Evolutionary conservation across 2,797 vertebrate genomes (phyloP), one percentile per base, ranked within the genome.

Genomic region (Sternotherus odoratus): DNA sequence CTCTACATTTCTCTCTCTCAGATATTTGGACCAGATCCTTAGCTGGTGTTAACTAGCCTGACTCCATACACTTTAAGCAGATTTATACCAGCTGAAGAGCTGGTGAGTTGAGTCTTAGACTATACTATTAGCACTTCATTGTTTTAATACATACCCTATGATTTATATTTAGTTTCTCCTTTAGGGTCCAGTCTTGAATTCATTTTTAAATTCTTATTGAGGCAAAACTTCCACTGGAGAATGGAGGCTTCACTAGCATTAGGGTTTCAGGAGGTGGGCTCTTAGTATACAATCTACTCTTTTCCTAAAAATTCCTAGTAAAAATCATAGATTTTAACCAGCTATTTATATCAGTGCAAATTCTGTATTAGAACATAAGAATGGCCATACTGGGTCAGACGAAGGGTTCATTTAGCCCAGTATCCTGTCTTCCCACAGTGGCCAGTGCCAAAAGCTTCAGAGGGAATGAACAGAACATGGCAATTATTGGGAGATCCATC

Each of bases 271-370:
- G 89, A 12, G 26, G 36, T 79, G 94, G 82, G 82, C 79, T 95
- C 88, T 90, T 88, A 95, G 84, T 51, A 75, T 92, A 84, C 93
- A 86, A 96, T 95, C 86, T 84, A 95, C 89, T 94, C 94, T 49
- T 95, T 91, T 57, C 56, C 46, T 11, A 39, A 57, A 86, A 54
- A 51, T 91, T 91, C 83, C 90, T 30, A 91, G 91, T 90, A 95
- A 93, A 85, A 87, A 83, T 94, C 87, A 87, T 84, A 87, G 79
- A 94, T n/a, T 95, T 95, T 86, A 94, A 90, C 7, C 80, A 96
- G 90, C 90, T 95, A 94, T 83, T 95, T 95, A 93, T 83, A 96
- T 87, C 93, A 96, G 60, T 86, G 91, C 88, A 97, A 95, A 96
- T 85, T 93, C 53, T 11, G 7, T 54, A 39, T 60, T 60, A 60